These are phyloP conservation scores for Phoebastria nigripes DNA, from an alignment of 2,797 vertebrate species.

Conservation along the genomic window DNA sequence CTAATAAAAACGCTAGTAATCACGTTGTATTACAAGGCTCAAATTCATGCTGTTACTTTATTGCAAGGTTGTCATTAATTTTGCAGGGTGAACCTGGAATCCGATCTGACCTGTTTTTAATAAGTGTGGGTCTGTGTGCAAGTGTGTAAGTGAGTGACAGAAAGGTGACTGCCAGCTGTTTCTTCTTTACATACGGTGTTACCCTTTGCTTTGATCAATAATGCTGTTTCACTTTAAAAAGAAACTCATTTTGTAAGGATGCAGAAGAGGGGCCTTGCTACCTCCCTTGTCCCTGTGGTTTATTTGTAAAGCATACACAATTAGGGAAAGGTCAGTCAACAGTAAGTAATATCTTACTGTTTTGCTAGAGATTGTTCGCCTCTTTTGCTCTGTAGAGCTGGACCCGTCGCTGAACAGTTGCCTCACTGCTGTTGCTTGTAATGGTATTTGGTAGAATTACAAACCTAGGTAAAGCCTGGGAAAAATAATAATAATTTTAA, in stretches of 20 bases:
- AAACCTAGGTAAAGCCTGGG: background rate
- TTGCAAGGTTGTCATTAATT: constrained; percentile 82
- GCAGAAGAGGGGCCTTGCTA: constrained; percentile 21
- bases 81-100: constrained; percentile 83
- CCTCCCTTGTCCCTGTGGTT: constrained; percentile 23
- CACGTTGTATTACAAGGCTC: constrained; percentile 77
- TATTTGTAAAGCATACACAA: constrained; percentile 47
- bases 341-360: constrained; percentile 9
- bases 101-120: constrained; percentile 80
- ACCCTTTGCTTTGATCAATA: constrained; percentile 74
- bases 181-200: constrained; percentile 65
- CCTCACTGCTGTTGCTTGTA: background rate
- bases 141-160: constrained; percentile 46
- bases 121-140: constrained; percentile 68
- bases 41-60: constrained; percentile 77
- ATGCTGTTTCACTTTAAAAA: constrained; percentile 68
- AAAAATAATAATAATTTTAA: background rate
- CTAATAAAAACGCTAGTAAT: constrained; percentile 79
- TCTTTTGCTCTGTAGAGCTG: background rate
- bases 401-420: rapidly evolving
- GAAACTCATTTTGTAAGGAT: constrained; percentile 63
- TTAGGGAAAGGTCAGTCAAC: constrained; percentile 65
- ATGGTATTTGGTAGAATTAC: background rate
- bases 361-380: background rate
- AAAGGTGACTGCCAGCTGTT: constrained; percentile 73